phyloP scores from a whole-genome alignment of 2,888 invertebrate genomes.

The Dascillus cervinus region DNA sequence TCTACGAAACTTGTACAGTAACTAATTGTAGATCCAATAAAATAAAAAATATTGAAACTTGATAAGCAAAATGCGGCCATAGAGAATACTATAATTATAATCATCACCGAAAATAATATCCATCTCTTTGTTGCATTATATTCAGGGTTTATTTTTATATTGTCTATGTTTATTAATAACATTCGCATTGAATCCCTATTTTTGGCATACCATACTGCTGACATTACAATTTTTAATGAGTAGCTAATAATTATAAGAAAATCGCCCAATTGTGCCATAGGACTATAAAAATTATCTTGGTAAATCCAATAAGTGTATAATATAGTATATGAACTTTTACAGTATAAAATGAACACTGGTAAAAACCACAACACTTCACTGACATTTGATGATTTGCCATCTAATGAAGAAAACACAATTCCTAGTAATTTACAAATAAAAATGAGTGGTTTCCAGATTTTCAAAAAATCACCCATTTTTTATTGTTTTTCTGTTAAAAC shows the following conservation, averaged over 20 bases:
- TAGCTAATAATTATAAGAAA: background rate
- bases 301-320: background rate
- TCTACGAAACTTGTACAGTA: too few relatives aligned
- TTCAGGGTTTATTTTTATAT: too few relatives aligned
- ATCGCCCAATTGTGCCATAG: background rate
- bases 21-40: too few relatives aligned
- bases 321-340: background rate
- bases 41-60: too few relatives aligned
- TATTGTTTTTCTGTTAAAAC: too few relatives aligned
- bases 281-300: background rate
- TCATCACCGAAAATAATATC: too few relatives aligned
- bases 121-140: too few relatives aligned
- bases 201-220: background rate
- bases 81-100: too few relatives aligned
- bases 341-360: background rate
- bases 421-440: slow-evolving; percentile 3
- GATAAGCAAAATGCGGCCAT: too few relatives aligned
- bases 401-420: slow-evolving; percentile 2
- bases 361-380: background rate
- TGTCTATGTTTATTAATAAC: background rate
- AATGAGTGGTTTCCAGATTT: too few relatives aligned
- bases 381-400: background rate
- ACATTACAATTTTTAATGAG: background rate
- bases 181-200: background rate
- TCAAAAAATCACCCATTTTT: too few relatives aligned